Evolutionary conservation across 2,797 vertebrate species (phyloP).

Genomic region (Sebastes diaconus): DNA sequence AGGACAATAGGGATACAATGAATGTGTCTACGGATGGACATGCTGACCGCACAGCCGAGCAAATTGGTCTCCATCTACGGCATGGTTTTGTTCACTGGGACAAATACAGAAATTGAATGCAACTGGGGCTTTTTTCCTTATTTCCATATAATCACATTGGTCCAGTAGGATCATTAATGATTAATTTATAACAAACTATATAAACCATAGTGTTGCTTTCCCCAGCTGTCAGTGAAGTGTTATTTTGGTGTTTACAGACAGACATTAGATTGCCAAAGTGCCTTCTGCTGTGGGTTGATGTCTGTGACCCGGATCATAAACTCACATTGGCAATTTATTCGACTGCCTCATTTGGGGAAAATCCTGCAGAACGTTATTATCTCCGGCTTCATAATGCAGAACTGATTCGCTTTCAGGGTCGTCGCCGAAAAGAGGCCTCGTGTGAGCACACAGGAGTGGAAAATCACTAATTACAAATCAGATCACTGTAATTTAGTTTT

Average conservation of each 20-base stretch:
- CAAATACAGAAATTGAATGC: conserved; percentile 15
- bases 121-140: background rate
- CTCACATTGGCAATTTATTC: conserved; percentile 33
- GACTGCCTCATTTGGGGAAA: conserved; percentile 24
- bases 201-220: background rate
- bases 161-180: background rate
- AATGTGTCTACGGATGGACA: conserved; percentile 20
- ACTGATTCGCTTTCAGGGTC: conserved; percentile 30
- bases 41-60: conserved; percentile 17
- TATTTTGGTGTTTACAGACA: conserved; percentile 24
- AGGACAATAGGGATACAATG: conserved; percentile 35
- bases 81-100: background rate
- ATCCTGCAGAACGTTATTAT: conserved; percentile 23
- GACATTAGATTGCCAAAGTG: background rate
- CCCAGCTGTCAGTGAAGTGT: background rate
- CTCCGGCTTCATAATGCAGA: conserved; percentile 14
- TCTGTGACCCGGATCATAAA: conserved; percentile 41
- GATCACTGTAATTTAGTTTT: conserved; percentile 10
- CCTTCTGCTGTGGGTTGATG: conserved; percentile 20
- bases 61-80: conserved; percentile 10
- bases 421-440: background rate
- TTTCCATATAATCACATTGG: background rate
- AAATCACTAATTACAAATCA: conserved; percentile 33
- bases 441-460: background rate
- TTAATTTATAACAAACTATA: background rate